Evolutionary conservation across 37 sponge, comb jelly and placozoan species (phyloP).

Genomic region (Hexactinellida sp.): DNA sequence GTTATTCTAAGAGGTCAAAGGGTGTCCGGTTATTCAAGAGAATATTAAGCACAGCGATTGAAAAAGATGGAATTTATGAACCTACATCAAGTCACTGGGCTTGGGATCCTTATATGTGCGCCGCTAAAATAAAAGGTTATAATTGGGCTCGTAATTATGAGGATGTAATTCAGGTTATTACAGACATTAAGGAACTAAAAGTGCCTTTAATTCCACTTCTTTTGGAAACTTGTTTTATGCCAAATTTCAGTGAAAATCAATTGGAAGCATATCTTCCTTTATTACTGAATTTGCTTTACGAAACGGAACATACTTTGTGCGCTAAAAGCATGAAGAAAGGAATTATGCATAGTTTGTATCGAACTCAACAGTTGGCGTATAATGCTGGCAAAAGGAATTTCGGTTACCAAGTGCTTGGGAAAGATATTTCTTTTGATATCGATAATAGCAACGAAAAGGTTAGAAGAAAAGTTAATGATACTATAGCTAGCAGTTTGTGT

Average conservation of each 20-base stretch:
- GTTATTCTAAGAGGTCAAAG: neutral
- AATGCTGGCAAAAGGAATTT: neutral
- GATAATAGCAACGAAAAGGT: neutral
- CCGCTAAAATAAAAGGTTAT: neutral
- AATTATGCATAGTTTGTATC: neutral
- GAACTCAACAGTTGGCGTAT: neutral
- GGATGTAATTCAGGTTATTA: neutral
- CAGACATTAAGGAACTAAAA: neutral
- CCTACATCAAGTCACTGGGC: neutral
- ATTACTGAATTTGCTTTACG: neutral
- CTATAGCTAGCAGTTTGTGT: neutral
- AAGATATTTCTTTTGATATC: neutral
- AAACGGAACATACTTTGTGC: neutral
- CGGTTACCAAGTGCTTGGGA: neutral
- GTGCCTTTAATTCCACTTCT: neutral
- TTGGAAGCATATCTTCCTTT: neutral
- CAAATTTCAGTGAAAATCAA: neutral
- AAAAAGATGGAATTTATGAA: neutral
- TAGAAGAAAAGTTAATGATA: neutral
- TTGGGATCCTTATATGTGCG: neutral
- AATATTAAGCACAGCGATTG: neutral
- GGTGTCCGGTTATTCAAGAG: neutral
- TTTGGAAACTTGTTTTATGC: neutral
- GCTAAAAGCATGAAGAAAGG: neutral
- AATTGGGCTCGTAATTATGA: neutral